Evolutionary conservation across 2,888 invertebrate genomes (phyloP), one percentile per base, ranked within the genome.

Genomic region (Eurytoma adleriae): DNA sequence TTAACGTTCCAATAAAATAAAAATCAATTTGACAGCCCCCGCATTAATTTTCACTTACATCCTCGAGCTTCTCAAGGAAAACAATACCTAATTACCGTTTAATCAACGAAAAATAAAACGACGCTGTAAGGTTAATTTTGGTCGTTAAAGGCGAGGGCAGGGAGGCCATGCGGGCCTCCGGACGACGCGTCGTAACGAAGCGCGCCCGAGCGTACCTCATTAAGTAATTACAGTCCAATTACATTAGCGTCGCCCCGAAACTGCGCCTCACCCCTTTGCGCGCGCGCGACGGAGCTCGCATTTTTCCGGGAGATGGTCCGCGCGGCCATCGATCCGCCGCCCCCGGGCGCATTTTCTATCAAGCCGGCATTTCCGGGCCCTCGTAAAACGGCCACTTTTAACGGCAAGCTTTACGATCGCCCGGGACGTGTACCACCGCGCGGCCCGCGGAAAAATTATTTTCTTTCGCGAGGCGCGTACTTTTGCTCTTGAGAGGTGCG

Each of bases 171-270:
- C 24, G 24, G 24, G 24, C 13, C 57, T 20, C 62, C 13, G 69
- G 70, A 77, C 18, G 64, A 77, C 27, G 18, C 77, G 70, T 77
- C 72, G 67, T 64, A 48, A 62, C 69, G 57, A 69, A 73, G 68
- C 62, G 68, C 64, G 56, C 10, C 18, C n/a, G 70, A 4, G 59
- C 64, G 57, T 68, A 30, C 18, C 79, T 75, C 48, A 61, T 71
- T 71, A 80, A 80, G 76, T 62, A 80, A 80, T 80, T 80, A 76
- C 71, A 80, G 71, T 48, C 56, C 68, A 80, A 80, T 80, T 72
- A 76, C 75, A 80, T 79, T 75, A 79, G 64, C 68, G 52, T 50
- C 27, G 24, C n/a, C 16, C n/a, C 56, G 16, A 69, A 69, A 76
- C 27, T 68, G 13, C 40, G 62, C 40, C 14, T 18, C 67, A 18